Base-by-base conservation (phyloP, 2,113 vertebrate genomes). In the Microtus pennsylvanicus region DNA sequence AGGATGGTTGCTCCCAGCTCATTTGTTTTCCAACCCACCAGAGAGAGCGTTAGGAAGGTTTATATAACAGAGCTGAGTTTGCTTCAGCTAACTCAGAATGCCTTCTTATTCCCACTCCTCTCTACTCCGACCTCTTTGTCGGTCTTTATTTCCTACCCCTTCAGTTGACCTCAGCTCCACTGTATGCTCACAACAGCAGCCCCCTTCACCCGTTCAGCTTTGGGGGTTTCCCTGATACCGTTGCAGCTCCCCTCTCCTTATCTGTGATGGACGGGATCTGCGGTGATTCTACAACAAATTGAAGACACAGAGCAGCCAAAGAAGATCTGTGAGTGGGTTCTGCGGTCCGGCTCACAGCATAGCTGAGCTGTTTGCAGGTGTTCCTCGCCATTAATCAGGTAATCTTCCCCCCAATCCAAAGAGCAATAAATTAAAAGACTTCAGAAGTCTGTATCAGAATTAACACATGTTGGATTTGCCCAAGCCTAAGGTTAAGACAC, bases 81-180 rank as follows among this genome's bases (percentile, higher is more conserved):
- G 63, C 87, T 95, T 92, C 58, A 67, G 24, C 85, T n/a, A 74
- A 93, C 52, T 72, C 74, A 87, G 10, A 77, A 55, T 58, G 9
- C 24, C 77, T 96, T 61, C 61, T 24, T 78, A 24, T 35, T 87
- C 28, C 30, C 61, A 7, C 61, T 67, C 93, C 45, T 77, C 42
- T 50, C 58, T 9, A 55, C 16, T 63, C 69, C 28, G 21, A 63
- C 69, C 50, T 47, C 22, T 47, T 87, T 72, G 63, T 65, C 65
- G 19, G 19, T 24, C 28, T 42, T 28, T 91, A 24, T 63, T 17
- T 69, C 72, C 7, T 70, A 42, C 8, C 77, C 17, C 78, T 38
- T 76, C 42, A 22, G 38, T 45, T 75, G 55, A 75, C 13, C 19
- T 85, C 70, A 63, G 72, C 42, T 81, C 72, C 28, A 35, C 47